phyloP scores from a whole-genome alignment of 1,140 invertebrate species.

The Coelopa frigida region DNA sequence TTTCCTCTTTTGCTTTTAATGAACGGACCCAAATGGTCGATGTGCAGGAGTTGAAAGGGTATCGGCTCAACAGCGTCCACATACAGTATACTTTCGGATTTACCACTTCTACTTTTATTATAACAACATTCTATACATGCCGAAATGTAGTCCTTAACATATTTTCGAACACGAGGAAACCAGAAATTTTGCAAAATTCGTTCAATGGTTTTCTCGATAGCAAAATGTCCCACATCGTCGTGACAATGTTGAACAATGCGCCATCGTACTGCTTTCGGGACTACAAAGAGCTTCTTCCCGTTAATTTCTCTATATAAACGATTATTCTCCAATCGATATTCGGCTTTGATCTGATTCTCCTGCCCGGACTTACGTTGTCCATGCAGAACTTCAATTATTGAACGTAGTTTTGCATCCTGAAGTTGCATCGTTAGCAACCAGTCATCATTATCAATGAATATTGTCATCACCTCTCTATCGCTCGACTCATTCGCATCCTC shows the following conservation, averaged over 20 bases:
- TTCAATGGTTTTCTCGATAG: not conserved
- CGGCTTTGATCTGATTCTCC: constrained; percentile 2
- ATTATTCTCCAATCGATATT: not conserved
- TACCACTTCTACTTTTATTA: not conserved
- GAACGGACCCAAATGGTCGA: constrained; percentile 6
- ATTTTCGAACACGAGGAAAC: constrained; percentile 1
- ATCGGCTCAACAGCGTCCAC: not conserved
- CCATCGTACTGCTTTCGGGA: not conserved
- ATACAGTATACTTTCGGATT: not conserved
- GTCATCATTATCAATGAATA: not conserved
- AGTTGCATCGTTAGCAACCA: not conserved
- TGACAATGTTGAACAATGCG: not conserved
- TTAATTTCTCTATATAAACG: not conserved
- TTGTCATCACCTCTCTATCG: not conserved
- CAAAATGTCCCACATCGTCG: not conserved
- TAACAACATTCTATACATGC: not conserved
- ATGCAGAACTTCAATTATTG: constrained; percentile 3
- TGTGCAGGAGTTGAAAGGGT: not conserved
- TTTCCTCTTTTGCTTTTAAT: not conserved
- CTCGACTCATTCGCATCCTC: not conserved
- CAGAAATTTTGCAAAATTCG: not conserved
- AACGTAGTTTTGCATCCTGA: not conserved
- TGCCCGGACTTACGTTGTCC: not conserved
- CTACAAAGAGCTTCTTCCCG: not conserved
- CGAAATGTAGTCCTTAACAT: too few relatives aligned